These are phyloP conservation scores for Amphimedon queenslandica DNA, from an alignment of 37 sponge, comb jelly and placozoan genomes.

Conservation along the genomic window DNA sequence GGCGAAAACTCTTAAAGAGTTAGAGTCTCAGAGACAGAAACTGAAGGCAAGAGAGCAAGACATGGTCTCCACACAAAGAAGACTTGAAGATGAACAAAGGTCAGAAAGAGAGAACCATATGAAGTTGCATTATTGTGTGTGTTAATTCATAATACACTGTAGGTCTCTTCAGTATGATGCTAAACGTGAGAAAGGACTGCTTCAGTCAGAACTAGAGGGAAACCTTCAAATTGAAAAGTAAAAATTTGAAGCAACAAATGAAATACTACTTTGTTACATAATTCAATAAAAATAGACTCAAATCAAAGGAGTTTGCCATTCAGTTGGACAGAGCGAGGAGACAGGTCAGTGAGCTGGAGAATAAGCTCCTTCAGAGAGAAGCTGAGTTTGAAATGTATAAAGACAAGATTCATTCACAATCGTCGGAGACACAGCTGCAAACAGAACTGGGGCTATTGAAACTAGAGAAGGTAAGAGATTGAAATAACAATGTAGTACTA, in stretches of 20 bases:
- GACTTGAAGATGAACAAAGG: not conserved
- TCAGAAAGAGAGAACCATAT: not conserved
- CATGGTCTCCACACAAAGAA: not conserved
- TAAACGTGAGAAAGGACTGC: too few species aligned
- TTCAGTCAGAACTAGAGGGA: too few species aligned
- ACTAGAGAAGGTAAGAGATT: conserved; percentile 75
- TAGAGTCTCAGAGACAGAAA: conserved; percentile 11
- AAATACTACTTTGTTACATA: not conserved
- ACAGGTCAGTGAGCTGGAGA: conserved; percentile 56
- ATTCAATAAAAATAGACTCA: conserved; percentile 1
- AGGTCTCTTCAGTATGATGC: not conserved
- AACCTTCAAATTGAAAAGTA: conserved; percentile 48
- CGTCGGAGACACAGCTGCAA: conserved; percentile 73
- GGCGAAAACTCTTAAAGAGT: conserved; percentile 4
- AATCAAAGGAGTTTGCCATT: conserved; percentile 34
- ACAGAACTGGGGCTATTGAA: conserved; percentile 72
- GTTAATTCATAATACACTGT: not conserved
- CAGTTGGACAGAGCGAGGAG: conserved; percentile 36
- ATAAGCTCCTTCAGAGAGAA: conserved; percentile 15
- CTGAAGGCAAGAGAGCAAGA: conserved; percentile 18
- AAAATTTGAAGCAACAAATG: not conserved
- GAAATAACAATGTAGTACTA: not conserved
- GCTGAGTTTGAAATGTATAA: conserved; percentile 65
- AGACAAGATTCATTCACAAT: conserved; percentile 18
- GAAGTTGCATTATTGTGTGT: not conserved